Base-by-base conservation (phyloP, 2,797 vertebrate genomes). In the Atherinosoma microstoma region DNA sequence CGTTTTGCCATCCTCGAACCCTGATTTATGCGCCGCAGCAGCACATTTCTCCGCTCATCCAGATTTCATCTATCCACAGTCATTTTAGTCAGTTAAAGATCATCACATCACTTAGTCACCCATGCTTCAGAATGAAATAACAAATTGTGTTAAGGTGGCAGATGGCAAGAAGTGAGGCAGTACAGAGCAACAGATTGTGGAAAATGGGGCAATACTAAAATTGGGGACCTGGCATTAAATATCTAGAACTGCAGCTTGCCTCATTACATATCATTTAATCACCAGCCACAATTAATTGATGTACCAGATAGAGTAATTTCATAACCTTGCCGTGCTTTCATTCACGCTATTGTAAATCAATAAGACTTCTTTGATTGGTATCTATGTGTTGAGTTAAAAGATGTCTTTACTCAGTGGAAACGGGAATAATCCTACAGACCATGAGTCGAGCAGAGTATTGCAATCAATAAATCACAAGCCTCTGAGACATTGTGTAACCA, bases 261-360 rank as follows among this genome's bases (percentile, higher is more conserved):
- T 4, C 53, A 22, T 36, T 22, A 27, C 42, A 11, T 20, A 40
- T 30, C 4, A 36, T 24, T 38, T 40, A 42, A 57, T 60, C 3
- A 51, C 16, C 8, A 51, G 22, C 59, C 53, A 49, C 42, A 20
- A 57, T 64, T 45, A 56, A 66, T 3, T 16, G 58, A 74, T 47
- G 13, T 76, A 49, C 12, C 35, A 69, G 15, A n/a, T 59, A 3
- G 0, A 47, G 32, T 65, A 35, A 70, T 68, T 64, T 56, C 64
- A 58, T 69, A 34, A 78, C 40, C 20, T 70, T 47, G 60, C 30
- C 20, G n/a, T 35, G 15, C 15, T 61, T 78, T 70, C 54, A 70
- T 79, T 76, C 58, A 16, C 51, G n/a, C 7, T 54, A 56, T 5
- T 70, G 22, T 40, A 73, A 80, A 84, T 80, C 63, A 74, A 64